phyloP scores from a whole-genome alignment of 2,113 vertebrate species.

The Bostrychus sinensis region DNA sequence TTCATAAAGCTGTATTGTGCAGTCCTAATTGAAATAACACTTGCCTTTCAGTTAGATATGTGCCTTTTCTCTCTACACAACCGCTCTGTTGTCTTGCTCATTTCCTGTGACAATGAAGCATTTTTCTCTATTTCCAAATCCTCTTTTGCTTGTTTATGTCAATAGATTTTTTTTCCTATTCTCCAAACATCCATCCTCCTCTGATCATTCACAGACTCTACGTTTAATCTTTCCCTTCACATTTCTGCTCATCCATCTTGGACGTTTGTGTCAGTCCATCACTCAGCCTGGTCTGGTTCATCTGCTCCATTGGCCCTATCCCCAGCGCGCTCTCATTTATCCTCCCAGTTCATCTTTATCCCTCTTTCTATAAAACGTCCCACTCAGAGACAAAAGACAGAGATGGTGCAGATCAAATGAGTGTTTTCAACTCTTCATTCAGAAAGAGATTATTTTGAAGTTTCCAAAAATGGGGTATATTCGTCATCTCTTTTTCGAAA shows the following conservation, averaged over 20 bases:
- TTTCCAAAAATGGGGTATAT: slow-evolving; percentile 12
- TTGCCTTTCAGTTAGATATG: no score
- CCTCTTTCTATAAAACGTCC: slow-evolving; percentile 3
- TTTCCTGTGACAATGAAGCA: neutral
- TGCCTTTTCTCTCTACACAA: neutral
- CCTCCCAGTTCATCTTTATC: slow-evolving; percentile 9
- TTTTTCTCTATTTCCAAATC: neutral
- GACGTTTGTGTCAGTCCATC: slow-evolving; percentile 14
- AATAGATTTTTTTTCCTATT: neutral
- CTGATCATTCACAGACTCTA: neutral
- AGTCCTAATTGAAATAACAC: no score
- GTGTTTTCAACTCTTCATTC: slow-evolving; percentile 7
- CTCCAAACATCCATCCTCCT: neutral
- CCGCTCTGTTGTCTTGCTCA: neutral
- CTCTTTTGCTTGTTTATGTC: neutral
- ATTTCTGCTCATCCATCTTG: neutral
- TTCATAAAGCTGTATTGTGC: no score
- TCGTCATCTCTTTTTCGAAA: neutral
- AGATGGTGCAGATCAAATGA: neutral
- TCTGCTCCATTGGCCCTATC: slow-evolving; percentile 6
- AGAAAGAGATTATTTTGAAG: slow-evolving; percentile 6
- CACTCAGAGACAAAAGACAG: slow-evolving; percentile 26
- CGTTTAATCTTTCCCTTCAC: slow-evolving; percentile 20
- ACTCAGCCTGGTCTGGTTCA: neutral
- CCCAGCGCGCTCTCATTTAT: slow-evolving; percentile 29